phyloP scores from a whole-genome alignment of 1,140 invertebrate species.

The Piezodorus guildinii region DNA sequence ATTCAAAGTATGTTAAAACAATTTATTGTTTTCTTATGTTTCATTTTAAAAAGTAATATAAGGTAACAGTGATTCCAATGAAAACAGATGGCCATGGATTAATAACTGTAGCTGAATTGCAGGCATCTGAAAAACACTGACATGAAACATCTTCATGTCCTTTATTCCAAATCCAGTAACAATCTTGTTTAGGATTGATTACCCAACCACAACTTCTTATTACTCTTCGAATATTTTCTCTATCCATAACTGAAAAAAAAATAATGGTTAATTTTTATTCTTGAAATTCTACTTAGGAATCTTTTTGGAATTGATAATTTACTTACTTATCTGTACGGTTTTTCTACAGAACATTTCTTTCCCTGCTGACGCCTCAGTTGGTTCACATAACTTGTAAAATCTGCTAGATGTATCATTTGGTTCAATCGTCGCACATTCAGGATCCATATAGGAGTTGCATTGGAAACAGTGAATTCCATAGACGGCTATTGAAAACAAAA shows the following conservation, averaged over 20 bases:
- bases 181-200: slow-evolving; percentile 33
- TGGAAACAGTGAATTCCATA: slow-evolving; percentile 24
- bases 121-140: slow-evolving; percentile 41
- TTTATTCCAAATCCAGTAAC: slow-evolving; percentile 41
- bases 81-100: too few species aligned
- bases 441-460: slow-evolving; percentile 25
- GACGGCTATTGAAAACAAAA: slow-evolving; percentile 10
- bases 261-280: too few species aligned
- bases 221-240: slow-evolving; percentile 33
- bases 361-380: neutral
- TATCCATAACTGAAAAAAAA: neutral
- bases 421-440: slow-evolving; percentile 22
- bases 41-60: too few species aligned
- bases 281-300: too few species aligned
- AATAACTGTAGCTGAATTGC: slow-evolving; percentile 32
- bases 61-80: too few species aligned
- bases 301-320: too few species aligned
- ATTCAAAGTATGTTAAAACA: too few species aligned
- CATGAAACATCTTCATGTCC: slow-evolving; percentile 43
- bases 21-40: too few species aligned
- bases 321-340: slow-evolving; percentile 27
- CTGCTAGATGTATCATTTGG: slow-evolving; percentile 20
- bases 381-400: slow-evolving; percentile 24
- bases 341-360: slow-evolving; percentile 24
- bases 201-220: slow-evolving; percentile 42